phyloP scores from a whole-genome alignment of 1,140 invertebrate genomes.

The Hyphantria cunea region DNA sequence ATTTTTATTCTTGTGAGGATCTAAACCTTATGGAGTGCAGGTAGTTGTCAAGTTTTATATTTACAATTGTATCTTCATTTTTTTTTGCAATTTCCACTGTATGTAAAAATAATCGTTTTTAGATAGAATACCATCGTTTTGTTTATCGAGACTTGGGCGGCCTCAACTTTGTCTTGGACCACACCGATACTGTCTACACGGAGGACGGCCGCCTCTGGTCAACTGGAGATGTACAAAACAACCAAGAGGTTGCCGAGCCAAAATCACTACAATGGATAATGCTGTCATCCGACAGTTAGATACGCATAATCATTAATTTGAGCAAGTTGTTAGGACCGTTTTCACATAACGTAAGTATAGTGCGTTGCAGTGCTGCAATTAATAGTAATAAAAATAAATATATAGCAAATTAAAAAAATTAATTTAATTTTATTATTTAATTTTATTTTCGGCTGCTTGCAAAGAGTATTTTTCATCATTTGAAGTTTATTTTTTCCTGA shows the following conservation, averaged over 20 bases:
- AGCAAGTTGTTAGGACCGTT: neutral
- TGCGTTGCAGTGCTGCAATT: too few relatives aligned
- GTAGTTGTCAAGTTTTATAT: neutral
- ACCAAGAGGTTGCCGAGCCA: conserved; percentile 34
- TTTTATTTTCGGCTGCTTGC: neutral
- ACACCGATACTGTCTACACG: conserved; percentile 37
- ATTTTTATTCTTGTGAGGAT: too few relatives aligned
- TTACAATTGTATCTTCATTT: neutral
- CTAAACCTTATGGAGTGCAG: too few relatives aligned
- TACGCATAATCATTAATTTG: conserved; percentile 33
- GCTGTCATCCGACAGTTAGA: conserved; percentile 9
- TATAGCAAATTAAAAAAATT: neutral
- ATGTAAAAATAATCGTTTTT: conserved; percentile 5
- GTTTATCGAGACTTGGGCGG: conserved; percentile 36
- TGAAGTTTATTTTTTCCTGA: too few relatives aligned
- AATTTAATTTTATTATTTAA: too few relatives aligned
- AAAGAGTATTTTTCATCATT: too few relatives aligned
- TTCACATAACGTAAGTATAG: too few relatives aligned
- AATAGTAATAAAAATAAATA: too few relatives aligned
- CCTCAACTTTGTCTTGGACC: conserved; percentile 41
- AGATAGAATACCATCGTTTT: conserved; percentile 5
- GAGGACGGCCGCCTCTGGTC: conserved; percentile 12
- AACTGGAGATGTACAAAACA: conserved; percentile 37
- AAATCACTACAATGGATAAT: conserved; percentile 28
- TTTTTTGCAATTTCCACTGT: too few relatives aligned